Base-by-base conservation (phyloP, 2,888 invertebrate genomes). In the Tetragnatha montana region DNA sequence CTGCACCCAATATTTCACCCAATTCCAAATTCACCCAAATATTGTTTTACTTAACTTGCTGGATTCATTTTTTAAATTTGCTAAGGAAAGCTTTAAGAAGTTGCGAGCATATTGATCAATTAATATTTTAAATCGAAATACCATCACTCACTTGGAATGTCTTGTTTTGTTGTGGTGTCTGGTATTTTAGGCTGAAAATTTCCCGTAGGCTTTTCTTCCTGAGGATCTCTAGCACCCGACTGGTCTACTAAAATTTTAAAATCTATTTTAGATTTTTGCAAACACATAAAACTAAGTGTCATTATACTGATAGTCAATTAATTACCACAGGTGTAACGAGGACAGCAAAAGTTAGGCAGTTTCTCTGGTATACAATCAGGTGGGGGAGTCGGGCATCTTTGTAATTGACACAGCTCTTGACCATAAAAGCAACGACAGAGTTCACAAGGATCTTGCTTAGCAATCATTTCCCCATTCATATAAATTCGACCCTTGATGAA, bases 341-440 rank as follows among this genome's bases (percentile, higher is more conserved):
- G 91, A 22, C 91, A 91, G 70, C 91, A 91, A 51, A 83, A 91
- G 8, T 85, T 91, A 6, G 81, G 83, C n/a, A 91, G n/a, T 79
- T 86, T 82, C 35, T 91, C 91, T 10, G 87, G 73, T 17, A 75
- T 47, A 47, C 91, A 91, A 21, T 89, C 89, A 6, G 75, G 80
- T 8, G 91, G 91, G n/a, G 91, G 89, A 1, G 83, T 75, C 17
- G 92, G 92, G 92, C 95, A 95, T 91, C 94, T 94, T 92, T 95
- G 94, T 71, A 91, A 89, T 89, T 95, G 95, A 91, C 95, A 95
- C 0, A 95, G 94, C 51, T 95, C 94, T 91, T 95, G 94, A 6
- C 95, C 95, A 92, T 95, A 95, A 92, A 95, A 95, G 92, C 95
- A 95, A 74, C 94, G 94, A 92, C 95, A 95, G 49, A 94, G 93